Evolutionary conservation across 2,113 vertebrate species (phyloP).

Genomic region (Pao palembangensis): DNA sequence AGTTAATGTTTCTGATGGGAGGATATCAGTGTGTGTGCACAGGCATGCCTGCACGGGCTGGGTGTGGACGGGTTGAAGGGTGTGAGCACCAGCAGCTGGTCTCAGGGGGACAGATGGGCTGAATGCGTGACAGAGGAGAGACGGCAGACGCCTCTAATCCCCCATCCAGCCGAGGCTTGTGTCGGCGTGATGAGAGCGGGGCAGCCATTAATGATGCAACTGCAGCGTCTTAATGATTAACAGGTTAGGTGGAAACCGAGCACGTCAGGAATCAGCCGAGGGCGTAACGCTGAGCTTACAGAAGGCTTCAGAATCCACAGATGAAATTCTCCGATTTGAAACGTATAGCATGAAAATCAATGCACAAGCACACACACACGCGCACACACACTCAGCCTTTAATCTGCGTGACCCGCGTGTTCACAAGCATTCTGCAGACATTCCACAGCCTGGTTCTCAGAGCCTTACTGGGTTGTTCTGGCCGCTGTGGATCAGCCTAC

Average conservation of each 20-base stretch:
- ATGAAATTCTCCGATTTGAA: conserved; percentile 1
- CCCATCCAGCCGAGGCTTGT: not conserved
- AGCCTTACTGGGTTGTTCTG: conserved; percentile 50
- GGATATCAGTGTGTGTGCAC: conserved; percentile 10
- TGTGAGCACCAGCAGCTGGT: conserved; percentile 47
- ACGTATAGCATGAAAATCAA: not conserved
- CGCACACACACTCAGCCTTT: not conserved
- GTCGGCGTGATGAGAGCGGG: not conserved
- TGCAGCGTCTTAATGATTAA: not conserved
- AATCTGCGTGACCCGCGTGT: conserved; percentile 20
- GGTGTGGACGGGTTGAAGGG: conserved; percentile 18
- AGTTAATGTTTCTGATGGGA: conserved; percentile 61
- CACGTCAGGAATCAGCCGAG: not conserved
- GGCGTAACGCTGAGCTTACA: conserved; percentile 13
- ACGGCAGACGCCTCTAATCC: conserved; percentile 22
- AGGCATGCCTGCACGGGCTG: conserved; percentile 11
- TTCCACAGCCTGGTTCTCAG: conserved; percentile 45
- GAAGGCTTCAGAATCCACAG: conserved; percentile 11
- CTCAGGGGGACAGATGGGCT: conserved; percentile 44
- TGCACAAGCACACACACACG: not conserved
- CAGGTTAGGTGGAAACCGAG: not conserved
- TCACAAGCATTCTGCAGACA: conserved; percentile 36
- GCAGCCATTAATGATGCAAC: not conserved
- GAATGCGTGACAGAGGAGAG: not conserved
- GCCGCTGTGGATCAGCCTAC: conserved; percentile 29